Percentiles rank a stretch among this genome's conserved stretches.
Conservation (phyloP, 2,113 vertebrate genomes). For the Ammodytes dubius region DNA sequence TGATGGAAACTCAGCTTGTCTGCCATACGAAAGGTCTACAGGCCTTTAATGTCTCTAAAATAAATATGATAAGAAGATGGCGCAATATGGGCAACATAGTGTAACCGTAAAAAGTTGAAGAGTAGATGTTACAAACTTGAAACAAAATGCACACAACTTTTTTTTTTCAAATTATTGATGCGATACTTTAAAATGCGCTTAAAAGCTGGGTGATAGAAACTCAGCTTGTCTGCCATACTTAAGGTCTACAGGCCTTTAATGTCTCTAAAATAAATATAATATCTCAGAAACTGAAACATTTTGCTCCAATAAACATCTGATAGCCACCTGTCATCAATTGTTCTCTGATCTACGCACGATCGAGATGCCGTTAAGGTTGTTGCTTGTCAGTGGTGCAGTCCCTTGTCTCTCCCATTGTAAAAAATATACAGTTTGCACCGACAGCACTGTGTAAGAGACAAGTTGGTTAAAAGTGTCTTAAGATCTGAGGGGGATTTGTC, state of each 20-base stretch:
- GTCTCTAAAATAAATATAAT: not conserved
- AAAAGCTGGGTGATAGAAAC: no score
- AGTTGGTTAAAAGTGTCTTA: slow-evolving; percentile 15
- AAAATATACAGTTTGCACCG: not conserved
- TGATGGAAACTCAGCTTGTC: no score
- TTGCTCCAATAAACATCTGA: not conserved
- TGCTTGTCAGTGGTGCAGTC: not conserved
- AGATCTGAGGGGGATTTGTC: not conserved
- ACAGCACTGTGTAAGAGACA: not conserved
- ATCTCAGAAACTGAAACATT: not conserved
- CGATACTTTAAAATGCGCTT: no score
- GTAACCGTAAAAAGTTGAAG: no score
- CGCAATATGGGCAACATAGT: no score
- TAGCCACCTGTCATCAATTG: not conserved
- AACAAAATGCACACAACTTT: no score
- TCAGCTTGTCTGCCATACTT: not conserved
- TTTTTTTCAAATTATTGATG: no score
- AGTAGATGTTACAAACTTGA: no score
- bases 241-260: not conserved
- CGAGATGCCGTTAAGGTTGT: not conserved
- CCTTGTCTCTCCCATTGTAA: not conserved
- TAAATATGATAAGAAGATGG: not conserved
- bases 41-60: not conserved
- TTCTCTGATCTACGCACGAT: not conserved
- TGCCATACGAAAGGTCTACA: not conserved